These are phyloP conservation scores for Bungarus multicinctus DNA, from an alignment of 2,113 vertebrate species.

Conservation along the genomic window DNA sequence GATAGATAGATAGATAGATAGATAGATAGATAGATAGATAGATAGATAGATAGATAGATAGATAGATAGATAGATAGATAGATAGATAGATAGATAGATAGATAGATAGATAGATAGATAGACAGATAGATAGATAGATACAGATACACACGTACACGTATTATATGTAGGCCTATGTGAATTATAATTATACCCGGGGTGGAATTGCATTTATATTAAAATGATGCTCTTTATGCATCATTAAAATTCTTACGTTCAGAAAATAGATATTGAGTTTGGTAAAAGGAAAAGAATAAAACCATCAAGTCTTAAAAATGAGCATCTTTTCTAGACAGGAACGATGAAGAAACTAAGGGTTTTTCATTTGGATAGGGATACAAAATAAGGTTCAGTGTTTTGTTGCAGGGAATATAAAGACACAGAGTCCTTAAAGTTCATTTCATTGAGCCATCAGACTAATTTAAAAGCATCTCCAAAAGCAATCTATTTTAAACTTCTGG, in stretches of 20 bases:
- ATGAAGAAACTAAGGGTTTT: background rate
- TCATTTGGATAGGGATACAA: background rate
- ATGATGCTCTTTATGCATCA: background rate
- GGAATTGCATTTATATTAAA: background rate
- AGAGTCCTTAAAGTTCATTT: background rate
- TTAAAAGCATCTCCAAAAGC: background rate
- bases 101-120: too few relatives aligned
- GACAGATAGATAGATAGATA: too few relatives aligned
- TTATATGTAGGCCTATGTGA: background rate
- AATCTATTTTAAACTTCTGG: background rate
- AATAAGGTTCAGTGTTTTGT: background rate
- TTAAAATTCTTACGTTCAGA: background rate
- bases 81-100: background rate
- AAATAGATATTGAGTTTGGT: background rate
- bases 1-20: too few relatives aligned
- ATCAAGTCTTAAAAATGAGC: background rate
- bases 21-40: too few relatives aligned
- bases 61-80: too few relatives aligned
- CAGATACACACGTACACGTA: background rate
- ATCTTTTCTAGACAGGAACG: background rate
- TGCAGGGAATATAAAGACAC: background rate
- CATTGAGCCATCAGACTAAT: background rate
- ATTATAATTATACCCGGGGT: background rate
- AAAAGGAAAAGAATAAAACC: background rate
- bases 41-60: too few relatives aligned